Conservation (phyloP, 2,888 invertebrate species). For the Aproaerema taeniolella region DNA sequence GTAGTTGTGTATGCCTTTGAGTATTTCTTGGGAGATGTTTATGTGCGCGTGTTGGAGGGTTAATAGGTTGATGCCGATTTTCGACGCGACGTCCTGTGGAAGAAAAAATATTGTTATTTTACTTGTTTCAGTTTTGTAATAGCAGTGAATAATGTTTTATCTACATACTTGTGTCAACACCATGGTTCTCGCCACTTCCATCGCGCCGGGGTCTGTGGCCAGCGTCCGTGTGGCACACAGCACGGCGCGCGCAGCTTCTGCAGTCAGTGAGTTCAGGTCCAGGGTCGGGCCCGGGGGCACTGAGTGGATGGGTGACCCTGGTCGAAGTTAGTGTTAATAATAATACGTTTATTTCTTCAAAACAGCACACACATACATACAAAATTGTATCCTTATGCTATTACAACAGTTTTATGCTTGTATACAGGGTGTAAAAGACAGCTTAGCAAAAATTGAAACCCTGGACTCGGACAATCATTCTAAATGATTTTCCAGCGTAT, state of each 20-base stretch:
- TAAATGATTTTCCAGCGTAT: no score
- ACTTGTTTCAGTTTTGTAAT: not conserved
- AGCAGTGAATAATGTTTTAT: not conserved
- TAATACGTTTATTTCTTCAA: no score
- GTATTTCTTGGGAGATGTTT: conserved; percentile 49
- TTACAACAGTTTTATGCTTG: no score
- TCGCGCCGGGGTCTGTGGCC: conserved; percentile 57
- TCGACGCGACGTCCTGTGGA: conserved; percentile 64
- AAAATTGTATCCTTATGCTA: no score
- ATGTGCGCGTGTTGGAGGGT: conserved; percentile 39
- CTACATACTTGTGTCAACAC: conserved; percentile 54
- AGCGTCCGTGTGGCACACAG: conserved; percentile 55
- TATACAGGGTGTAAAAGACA: no score
- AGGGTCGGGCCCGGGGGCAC: conserved; percentile 32
- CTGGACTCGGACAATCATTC: no score
- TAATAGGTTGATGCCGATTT: conserved; percentile 74
- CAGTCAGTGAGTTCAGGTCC: conserved; percentile 44
- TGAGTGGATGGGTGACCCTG: conserved; percentile 50
- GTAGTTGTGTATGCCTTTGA: conserved; percentile 44
- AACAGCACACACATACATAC: no score
- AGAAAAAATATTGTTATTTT: conserved; percentile 9
- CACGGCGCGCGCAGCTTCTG: conserved; percentile 67
- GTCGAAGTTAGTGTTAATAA: no score
- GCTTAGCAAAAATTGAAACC: no score
- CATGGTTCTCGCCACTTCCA: conserved; percentile 57